These are phyloP conservation scores for Ephialtes manifestator DNA, from an alignment of 2,888 invertebrate genomes.

Conservation along the genomic window DNA sequence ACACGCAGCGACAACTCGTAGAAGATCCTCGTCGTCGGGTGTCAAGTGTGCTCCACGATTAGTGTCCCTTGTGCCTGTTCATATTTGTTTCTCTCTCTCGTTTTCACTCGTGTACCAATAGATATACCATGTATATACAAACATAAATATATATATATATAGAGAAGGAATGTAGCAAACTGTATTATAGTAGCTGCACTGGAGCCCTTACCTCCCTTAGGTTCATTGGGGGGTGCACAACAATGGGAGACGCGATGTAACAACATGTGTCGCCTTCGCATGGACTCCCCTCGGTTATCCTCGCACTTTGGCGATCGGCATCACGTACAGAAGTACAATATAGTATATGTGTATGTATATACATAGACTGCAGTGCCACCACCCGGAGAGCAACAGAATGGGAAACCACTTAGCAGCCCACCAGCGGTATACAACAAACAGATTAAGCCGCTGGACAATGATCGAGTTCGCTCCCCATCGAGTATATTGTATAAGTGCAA, in stretches of 20 bases:
- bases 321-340: slow-evolving; percentile 14
- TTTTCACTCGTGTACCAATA: slow-evolving; percentile 13
- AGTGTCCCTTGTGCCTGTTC: slow-evolving; percentile 71
- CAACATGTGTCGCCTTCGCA: slow-evolving; percentile 85
- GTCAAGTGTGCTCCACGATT: slow-evolving; percentile 84
- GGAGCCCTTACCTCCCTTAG: slow-evolving; percentile 41
- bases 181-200: slow-evolving; percentile 34
- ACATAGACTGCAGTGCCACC: slow-evolving; percentile 18
- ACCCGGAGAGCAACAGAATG: slow-evolving; percentile 77
- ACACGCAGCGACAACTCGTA: slow-evolving; percentile 60
- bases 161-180: slow-evolving; percentile 32
- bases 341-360: slow-evolving; percentile 19
- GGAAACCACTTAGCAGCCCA: slow-evolving; percentile 85
- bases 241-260: slow-evolving; percentile 83
- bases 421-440: slow-evolving; percentile 84
- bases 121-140: slow-evolving; percentile 8
- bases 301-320: slow-evolving; percentile 56
- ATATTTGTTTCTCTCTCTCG: slow-evolving; percentile 31
- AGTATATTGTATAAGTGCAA: slow-evolving; percentile 43
- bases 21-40: slow-evolving; percentile 74
- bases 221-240: slow-evolving; percentile 72
- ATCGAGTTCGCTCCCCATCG: slow-evolving; percentile 72
- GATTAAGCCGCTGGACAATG: slow-evolving; percentile 83
- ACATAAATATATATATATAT: slow-evolving; percentile 4
- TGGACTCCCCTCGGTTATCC: slow-evolving; percentile 70